These are phyloP conservation scores for Tinea pellionella DNA, from an alignment of 2,888 invertebrate species.

Conservation along the genomic window DNA sequence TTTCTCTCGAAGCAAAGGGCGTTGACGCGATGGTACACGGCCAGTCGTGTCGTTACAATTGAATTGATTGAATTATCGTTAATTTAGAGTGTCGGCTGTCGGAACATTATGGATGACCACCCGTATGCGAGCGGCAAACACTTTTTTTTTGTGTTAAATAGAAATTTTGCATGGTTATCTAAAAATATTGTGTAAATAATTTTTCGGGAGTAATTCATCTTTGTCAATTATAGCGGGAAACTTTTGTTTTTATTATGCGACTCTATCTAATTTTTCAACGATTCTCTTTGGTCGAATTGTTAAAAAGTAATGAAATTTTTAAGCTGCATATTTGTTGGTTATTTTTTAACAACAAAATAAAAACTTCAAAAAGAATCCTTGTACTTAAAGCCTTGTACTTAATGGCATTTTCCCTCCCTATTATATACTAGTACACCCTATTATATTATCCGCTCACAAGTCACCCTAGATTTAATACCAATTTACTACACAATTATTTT, in stretches of 20 bases:
- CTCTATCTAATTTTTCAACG: too few species aligned
- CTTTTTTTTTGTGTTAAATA: neutral
- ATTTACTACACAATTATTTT: too few species aligned
- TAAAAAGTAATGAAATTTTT: too few species aligned
- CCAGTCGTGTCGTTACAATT: conserved; percentile 54
- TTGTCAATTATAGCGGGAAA: conserved; percentile 9
- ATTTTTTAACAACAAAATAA: too few species aligned
- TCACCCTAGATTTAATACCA: too few species aligned
- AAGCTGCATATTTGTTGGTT: too few species aligned
- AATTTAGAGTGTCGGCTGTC: conserved; percentile 36
- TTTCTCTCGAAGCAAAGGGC: conserved; percentile 40
- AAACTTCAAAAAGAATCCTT: too few species aligned
- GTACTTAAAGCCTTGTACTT: too few species aligned
- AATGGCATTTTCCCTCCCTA: too few species aligned
- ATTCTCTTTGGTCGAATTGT: too few species aligned
- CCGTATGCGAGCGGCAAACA: conserved; percentile 34
- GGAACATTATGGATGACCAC: conserved; percentile 55
- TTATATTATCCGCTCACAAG: too few species aligned
- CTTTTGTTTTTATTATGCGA: neutral
- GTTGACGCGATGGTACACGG: conserved; percentile 57
- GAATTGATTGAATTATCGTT: conserved; percentile 64
- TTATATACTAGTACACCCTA: too few species aligned
- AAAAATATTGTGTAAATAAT: neutral
- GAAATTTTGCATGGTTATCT: conserved; percentile 1
- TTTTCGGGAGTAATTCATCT: neutral